These are phyloP conservation scores for Ceratina calcarata DNA, from an alignment of 1,140 invertebrate genomes.

Conservation along the genomic window DNA sequence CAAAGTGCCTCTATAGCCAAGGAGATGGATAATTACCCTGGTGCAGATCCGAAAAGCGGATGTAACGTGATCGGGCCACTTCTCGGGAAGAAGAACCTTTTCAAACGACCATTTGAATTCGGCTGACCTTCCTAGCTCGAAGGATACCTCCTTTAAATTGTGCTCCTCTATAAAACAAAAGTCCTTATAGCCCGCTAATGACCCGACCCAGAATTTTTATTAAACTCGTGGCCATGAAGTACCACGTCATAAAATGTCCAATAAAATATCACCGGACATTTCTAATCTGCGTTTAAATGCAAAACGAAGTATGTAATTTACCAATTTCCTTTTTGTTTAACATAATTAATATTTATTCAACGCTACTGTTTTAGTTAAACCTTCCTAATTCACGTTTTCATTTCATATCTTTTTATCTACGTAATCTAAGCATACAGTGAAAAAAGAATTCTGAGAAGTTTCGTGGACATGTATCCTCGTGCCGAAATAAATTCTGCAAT, in stretches of 20 bases:
- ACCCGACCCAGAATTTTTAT: slow-evolving; percentile 58
- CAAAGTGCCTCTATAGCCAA: slow-evolving; percentile 52
- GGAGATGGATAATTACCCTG: slow-evolving; percentile 61
- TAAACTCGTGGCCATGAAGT: slow-evolving; percentile 48
- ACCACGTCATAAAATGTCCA: slow-evolving; percentile 47
- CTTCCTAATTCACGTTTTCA: neutral
- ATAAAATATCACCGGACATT: slow-evolving; percentile 12
- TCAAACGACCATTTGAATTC: slow-evolving; percentile 62
- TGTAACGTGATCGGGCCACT: slow-evolving; percentile 62
- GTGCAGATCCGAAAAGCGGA: slow-evolving; percentile 53
- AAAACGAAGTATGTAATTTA: too few relatives aligned
- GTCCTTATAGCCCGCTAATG: slow-evolving; percentile 60
- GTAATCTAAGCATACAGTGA: neutral
- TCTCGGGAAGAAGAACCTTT: slow-evolving; percentile 56
- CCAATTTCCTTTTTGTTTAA: too few relatives aligned
- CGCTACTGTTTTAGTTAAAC: too few relatives aligned
- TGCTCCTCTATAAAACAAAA: slow-evolving; percentile 62
- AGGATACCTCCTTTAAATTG: slow-evolving; percentile 64
- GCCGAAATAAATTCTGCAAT: neutral
- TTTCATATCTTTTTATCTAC: neutral
- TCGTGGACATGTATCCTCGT: neutral
- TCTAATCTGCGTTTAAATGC: neutral
- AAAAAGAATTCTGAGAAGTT: neutral
- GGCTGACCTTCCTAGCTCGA: slow-evolving; percentile 58
- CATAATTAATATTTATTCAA: too few relatives aligned